phyloP scores from a whole-genome alignment of 2,888 invertebrate species.

The Hyalella azteca region DNA sequence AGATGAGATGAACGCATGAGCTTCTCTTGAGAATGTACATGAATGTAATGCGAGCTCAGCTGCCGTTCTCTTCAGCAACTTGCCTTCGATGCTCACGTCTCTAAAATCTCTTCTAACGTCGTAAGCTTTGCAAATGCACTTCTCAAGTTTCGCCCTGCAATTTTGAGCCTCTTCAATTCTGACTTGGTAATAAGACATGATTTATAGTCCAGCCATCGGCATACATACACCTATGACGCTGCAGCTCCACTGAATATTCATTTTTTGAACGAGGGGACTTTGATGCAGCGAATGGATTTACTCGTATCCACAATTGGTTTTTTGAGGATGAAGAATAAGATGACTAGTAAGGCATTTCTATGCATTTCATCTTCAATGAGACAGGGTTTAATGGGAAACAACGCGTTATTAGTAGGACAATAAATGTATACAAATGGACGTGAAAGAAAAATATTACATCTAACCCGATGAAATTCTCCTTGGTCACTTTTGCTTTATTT shows the following conservation, averaged over 20 bases:
- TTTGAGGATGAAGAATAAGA: background rate
- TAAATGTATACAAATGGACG: slow-evolving; percentile 7
- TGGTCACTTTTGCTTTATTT: background rate
- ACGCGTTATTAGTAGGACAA: background rate
- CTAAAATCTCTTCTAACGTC: background rate
- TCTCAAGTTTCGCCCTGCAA: background rate
- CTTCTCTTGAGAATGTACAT: background rate
- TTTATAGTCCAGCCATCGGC: no score
- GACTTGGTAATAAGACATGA: no score
- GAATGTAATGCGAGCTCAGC: background rate
- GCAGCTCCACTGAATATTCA: no score
- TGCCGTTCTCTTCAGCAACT: background rate
- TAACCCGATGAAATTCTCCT: background rate
- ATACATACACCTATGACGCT: no score
- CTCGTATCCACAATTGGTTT: background rate
- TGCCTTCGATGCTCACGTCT: background rate
- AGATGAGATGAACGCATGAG: background rate
- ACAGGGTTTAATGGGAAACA: background rate
- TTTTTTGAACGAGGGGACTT: no score
- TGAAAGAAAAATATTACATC: background rate
- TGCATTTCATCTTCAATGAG: background rate
- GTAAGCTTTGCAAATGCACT: slow-evolving; percentile 1
- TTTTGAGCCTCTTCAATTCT: no score
- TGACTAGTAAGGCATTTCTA: background rate
- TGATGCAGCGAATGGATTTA: background rate